Evolutionary conservation across 2,797 vertebrate genomes (phyloP).

Genomic region (Mormyrus hasselquistii): DNA sequence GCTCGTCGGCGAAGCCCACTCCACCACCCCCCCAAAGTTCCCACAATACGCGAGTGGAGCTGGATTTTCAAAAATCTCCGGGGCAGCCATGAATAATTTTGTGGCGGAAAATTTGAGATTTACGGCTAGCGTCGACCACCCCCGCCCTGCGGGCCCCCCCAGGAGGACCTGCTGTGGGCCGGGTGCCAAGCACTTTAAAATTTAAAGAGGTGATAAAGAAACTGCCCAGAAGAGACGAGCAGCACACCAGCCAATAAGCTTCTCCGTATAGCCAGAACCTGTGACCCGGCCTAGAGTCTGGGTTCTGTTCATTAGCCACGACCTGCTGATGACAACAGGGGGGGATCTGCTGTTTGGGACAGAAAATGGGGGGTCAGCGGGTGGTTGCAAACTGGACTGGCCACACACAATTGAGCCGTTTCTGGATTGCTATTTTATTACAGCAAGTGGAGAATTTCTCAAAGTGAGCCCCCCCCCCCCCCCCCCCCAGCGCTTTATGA

Average conservation of each 20-base stretch:
- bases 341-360: slow-evolving; percentile 37
- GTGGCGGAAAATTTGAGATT: slow-evolving; percentile 69
- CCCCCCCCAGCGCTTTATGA: slow-evolving; percentile 19
- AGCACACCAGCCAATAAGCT: slow-evolving; percentile 67
- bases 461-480: slow-evolving; percentile 31
- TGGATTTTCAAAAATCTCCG: slow-evolving; percentile 50
- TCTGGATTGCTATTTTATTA: slow-evolving; percentile 30
- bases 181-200: slow-evolving; percentile 85
- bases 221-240: slow-evolving; percentile 83
- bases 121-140: slow-evolving; percentile 69
- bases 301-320: slow-evolving; percentile 23
- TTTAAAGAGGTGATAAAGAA: slow-evolving; percentile 98
- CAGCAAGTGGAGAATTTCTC: slow-evolving; percentile 45
- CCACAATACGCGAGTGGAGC: background rate
- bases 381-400: slow-evolving; percentile 29
- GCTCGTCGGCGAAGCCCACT: too few species aligned
- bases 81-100: slow-evolving; percentile 54
- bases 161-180: slow-evolving; percentile 77
- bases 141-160: slow-evolving; percentile 71
- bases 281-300: slow-evolving; percentile 32
- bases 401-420: slow-evolving; percentile 20
- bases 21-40: too few species aligned
- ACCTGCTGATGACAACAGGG: slow-evolving; percentile 31
- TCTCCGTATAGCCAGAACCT: slow-evolving; percentile 36
- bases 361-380: slow-evolving; percentile 27